Conservation (phyloP, 1,140 invertebrate species). For the Diprion similis region DNA sequence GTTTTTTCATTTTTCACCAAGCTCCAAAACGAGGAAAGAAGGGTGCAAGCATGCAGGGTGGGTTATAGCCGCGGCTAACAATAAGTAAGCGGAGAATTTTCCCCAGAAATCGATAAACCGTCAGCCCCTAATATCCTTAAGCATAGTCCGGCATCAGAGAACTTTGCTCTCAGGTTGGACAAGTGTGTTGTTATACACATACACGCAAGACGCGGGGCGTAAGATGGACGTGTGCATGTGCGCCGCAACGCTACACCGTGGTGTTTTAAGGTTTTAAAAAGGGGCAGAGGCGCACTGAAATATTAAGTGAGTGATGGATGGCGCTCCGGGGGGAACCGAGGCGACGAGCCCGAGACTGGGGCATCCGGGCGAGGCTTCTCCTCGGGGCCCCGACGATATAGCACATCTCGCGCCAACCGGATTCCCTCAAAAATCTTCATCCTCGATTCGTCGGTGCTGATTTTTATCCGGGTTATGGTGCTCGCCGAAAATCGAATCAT, state of each 20-base stretch:
- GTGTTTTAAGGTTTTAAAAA: constrained; percentile 8
- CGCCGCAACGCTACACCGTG: neutral
- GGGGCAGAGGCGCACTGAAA: neutral
- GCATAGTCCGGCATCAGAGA: neutral
- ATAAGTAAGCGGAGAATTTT: constrained; percentile 19
- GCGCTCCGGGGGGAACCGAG: neutral
- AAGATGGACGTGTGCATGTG: neutral
- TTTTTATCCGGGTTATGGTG: no score
- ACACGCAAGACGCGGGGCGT: neutral
- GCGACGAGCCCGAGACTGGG: no score
- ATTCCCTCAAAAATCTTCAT: no score
- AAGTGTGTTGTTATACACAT: neutral
- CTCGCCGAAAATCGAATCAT: no score
- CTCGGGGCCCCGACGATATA: neutral
- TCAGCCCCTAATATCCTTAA: no score
- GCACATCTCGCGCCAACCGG: no score
- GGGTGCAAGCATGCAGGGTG: no score
- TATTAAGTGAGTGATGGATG: constrained; percentile 7
- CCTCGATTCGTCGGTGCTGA: no score
- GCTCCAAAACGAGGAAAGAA: no score
- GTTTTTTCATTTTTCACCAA: no score
- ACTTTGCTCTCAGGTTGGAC: neutral
- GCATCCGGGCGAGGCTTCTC: neutral
- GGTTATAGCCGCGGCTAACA: no score
- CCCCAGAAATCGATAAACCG: constrained; percentile 33